Conservation (phyloP, 1,140 invertebrate species). For the Neelides sp. region DNA sequence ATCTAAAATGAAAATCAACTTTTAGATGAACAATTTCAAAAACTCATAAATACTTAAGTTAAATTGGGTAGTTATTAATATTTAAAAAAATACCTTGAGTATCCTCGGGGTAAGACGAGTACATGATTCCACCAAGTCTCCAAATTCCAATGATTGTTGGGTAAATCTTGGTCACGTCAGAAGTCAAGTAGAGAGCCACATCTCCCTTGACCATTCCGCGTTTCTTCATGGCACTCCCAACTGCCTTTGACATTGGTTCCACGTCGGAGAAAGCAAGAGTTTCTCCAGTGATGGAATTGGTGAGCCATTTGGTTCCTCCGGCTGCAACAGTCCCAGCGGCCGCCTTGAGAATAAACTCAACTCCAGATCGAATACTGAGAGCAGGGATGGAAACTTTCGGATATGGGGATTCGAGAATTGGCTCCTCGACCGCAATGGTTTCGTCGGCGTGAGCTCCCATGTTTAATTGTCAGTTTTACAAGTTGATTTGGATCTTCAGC, state of each 20-base stretch:
- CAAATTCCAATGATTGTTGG: conserved; percentile 22
- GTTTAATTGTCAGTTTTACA: too few species aligned
- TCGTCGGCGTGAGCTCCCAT: too few species aligned
- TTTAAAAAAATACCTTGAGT: conserved; percentile 15
- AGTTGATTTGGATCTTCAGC: too few species aligned
- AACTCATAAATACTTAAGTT: not conserved
- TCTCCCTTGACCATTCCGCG: conserved; percentile 27
- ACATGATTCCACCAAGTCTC: conserved; percentile 23
- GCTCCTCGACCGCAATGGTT: too few species aligned
- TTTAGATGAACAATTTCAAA: not conserved
- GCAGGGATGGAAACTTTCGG: too few species aligned
- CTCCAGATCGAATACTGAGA: too few species aligned
- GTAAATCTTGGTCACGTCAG: conserved; percentile 27
- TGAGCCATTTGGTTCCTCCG: conserved; percentile 15
- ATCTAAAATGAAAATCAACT: conserved; percentile 7
- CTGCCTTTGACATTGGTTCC: conserved; percentile 15
- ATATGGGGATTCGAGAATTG: too few species aligned
- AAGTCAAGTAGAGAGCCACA: conserved; percentile 20
- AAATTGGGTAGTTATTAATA: not conserved
- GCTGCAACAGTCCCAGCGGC: conserved; percentile 6
- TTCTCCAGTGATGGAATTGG: conserved; percentile 23
- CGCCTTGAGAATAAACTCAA: conserved; percentile 4
- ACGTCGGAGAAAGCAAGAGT: conserved; percentile 22
- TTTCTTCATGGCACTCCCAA: conserved; percentile 23
- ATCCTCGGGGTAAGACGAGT: conserved; percentile 29